Conservation (phyloP, 2,888 invertebrate genomes). For the Agonopterix arenella region DNA sequence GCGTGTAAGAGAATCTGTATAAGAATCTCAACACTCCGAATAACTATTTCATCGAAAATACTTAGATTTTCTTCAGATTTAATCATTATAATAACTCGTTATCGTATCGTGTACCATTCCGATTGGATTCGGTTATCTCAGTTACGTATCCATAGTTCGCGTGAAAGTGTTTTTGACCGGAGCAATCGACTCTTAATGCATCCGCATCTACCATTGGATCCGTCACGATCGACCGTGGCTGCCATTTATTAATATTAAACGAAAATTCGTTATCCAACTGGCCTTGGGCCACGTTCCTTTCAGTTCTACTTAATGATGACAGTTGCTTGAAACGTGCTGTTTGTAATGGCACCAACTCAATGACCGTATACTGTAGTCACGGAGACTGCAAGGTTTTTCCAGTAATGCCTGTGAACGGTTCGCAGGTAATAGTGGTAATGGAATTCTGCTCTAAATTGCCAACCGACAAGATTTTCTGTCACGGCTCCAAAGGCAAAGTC, state of each 20-base stretch:
- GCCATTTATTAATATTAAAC: constrained; percentile 71
- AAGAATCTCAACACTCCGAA: neutral
- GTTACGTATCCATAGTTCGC: constrained; percentile 30
- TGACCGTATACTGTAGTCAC: constrained; percentile 43
- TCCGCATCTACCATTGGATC: constrained; percentile 54
- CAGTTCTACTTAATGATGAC: constrained; percentile 72
- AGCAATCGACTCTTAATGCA: constrained; percentile 41
- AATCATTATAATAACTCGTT: constrained; percentile 42
- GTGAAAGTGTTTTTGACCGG: constrained; percentile 52
- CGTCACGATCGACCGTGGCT: constrained; percentile 63
- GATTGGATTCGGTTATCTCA: constrained; percentile 43
- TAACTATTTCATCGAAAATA: constrained; percentile 24
- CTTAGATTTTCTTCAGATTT: constrained; percentile 13
- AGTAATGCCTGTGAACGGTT: constrained; percentile 16
- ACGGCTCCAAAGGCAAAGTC: constrained; percentile 10
- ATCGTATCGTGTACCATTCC: constrained; percentile 37
- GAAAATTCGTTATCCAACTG: constrained; percentile 73
- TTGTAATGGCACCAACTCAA: constrained; percentile 52
- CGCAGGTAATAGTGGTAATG: constrained; percentile 13
- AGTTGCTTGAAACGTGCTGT: constrained; percentile 64
- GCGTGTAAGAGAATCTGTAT: neutral
- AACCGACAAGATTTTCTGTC: constrained; percentile 13
- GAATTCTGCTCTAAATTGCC: constrained; percentile 8
- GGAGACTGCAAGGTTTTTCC: constrained; percentile 37
- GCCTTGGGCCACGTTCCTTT: constrained; percentile 70